Evolutionary conservation across 2,888 invertebrate species (phyloP).

Genomic region (Cataglyphis albicans): DNA sequence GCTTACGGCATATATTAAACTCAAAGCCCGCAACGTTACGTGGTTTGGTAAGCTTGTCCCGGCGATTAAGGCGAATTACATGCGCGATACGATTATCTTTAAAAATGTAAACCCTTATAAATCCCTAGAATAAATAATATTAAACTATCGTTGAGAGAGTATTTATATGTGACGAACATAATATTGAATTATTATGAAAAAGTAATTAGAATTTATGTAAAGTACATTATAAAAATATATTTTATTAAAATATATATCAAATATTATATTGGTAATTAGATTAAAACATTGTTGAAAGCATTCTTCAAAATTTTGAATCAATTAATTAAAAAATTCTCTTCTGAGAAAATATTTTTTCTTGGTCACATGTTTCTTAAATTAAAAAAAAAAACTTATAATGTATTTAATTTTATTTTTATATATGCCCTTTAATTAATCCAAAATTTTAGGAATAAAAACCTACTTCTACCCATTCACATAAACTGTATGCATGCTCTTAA

Average conservation of each 20-base stretch:
- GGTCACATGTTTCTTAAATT: background rate
- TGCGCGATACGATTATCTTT: conserved; percentile 10
- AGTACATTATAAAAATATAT: background rate
- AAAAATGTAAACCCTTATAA: conserved; percentile 23
- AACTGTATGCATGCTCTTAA: conserved; percentile 25
- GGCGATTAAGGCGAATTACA: conserved; percentile 54
- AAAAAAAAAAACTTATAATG: no score
- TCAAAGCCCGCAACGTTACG: conserved; percentile 48
- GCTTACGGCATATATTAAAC: conserved; percentile 57
- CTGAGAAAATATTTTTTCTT: conserved; percentile 57
- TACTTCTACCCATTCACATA: conserved; percentile 44
- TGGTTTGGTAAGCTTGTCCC: conserved; percentile 49
- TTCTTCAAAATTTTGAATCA: conserved; percentile 7
- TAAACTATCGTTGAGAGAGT: conserved; percentile 5
- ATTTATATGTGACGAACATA: background rate
- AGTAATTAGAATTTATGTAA: background rate
- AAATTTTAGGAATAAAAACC: conserved; percentile 55
- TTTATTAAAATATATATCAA: background rate
- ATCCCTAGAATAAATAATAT: conserved; percentile 4
- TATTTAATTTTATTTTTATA: background rate
- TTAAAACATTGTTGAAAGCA: background rate
- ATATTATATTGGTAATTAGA: background rate
- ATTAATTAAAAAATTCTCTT: conserved; percentile 64
- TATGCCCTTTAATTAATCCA: background rate
- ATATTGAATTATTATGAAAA: background rate